These are phyloP conservation scores for Narcine bancroftii DNA, from an alignment of 2,113 vertebrate genomes.

Conservation along the genomic window DNA sequence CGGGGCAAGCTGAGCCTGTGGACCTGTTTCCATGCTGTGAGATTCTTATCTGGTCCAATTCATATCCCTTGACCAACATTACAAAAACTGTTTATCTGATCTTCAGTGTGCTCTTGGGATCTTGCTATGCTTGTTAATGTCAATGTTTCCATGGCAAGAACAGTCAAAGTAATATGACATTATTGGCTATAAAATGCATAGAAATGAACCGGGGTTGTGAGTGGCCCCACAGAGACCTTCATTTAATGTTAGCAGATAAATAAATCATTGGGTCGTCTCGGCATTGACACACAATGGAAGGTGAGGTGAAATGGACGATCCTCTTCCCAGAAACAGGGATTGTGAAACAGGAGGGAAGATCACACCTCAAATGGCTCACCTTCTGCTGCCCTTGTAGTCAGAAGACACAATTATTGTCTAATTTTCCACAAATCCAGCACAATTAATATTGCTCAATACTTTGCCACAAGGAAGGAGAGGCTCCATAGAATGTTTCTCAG, in stretches of 20 bases:
- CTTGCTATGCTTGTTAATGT: background rate
- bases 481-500: background rate
- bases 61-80: background rate
- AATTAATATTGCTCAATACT: background rate
- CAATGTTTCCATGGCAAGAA: background rate
- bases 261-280: background rate
- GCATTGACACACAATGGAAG: background rate
- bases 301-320: no score
- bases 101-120: background rate
- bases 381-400: no score
- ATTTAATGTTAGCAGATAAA: background rate
- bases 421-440: background rate
- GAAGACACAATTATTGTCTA: no score
- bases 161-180: background rate
- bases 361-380: background rate
- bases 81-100: background rate
- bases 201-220: background rate
- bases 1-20: no score
- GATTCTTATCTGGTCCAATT: background rate
- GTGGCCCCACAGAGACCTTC: background rate
- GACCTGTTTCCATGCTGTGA: no score
- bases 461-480: background rate
- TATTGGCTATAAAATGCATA: background rate
- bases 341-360: background rate
- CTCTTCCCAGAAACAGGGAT: background rate